Conservation (phyloP, 92 coral and sea anemone genomes). For the Umimayanthus chanpuru region DNA sequence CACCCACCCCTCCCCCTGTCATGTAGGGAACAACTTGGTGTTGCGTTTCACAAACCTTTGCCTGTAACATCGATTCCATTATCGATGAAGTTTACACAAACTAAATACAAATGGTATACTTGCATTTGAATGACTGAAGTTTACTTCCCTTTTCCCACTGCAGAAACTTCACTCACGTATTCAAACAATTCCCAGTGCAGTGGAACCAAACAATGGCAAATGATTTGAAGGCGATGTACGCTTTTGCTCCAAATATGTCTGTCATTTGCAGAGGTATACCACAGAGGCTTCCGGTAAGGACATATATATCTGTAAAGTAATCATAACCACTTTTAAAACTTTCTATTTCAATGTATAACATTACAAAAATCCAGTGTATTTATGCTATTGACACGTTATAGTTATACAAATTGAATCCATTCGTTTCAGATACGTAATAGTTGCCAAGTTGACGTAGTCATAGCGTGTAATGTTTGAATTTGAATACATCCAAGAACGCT, state of each 20-base stretch:
- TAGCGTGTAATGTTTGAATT: too few species aligned
- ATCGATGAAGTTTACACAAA: too few species aligned
- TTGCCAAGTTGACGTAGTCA: too few species aligned
- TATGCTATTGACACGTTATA: too few species aligned
- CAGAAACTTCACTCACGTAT: neutral
- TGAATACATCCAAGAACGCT: too few species aligned
- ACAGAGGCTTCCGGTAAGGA: constrained; percentile 1
- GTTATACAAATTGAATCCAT: too few species aligned
- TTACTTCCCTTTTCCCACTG: neutral
- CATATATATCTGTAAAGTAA: neutral
- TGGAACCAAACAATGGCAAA: constrained; percentile 12
- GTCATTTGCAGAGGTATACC: neutral
- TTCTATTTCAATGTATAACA: neutral
- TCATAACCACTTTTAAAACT: neutral
- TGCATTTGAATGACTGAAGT: neutral
- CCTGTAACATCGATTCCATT: too few species aligned
- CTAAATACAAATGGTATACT: neutral
- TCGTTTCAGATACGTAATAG: too few species aligned
- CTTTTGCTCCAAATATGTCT: neutral
- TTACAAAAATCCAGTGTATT: neutral
- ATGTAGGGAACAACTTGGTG: too few species aligned
- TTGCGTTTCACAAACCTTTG: too few species aligned
- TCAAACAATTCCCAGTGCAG: constrained; percentile 7
- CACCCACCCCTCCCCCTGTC: too few species aligned
- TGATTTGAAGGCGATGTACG: neutral